A percentile compares a stretch with the other conserved stretches of the same genome.
These are phyloP conservation scores for Acanthosoma haemorrhoidale DNA, from an alignment of 2,888 invertebrate species.

Conservation along the genomic window DNA sequence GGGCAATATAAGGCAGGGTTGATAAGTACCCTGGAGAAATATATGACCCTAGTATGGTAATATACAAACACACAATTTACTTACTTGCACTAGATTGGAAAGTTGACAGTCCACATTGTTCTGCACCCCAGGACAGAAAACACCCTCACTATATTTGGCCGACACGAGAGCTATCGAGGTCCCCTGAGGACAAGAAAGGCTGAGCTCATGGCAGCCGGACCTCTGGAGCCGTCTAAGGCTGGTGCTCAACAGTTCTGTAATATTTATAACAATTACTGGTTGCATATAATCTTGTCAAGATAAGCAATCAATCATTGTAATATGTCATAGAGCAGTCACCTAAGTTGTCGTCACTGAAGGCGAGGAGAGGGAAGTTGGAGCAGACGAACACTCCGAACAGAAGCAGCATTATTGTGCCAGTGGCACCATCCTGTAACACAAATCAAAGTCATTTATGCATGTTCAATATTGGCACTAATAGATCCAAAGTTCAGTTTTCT, in stretches of 20 bases:
- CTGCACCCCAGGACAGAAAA: constrained; percentile 33
- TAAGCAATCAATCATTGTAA: too few species aligned
- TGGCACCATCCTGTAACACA: constrained; percentile 1
- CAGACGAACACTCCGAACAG: constrained; percentile 15
- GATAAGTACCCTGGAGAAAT: too few species aligned
- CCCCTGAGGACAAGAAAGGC: constrained; percentile 81
- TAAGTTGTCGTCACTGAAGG: constrained; percentile 34
- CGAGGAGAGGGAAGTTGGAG: constrained; percentile 33
- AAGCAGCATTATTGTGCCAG: neutral
- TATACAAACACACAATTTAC: neutral
- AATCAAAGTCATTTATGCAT: too few species aligned
- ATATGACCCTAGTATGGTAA: neutral
- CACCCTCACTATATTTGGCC: constrained; percentile 77
- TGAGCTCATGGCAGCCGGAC: constrained; percentile 87
- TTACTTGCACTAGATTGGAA: constrained; percentile 72
- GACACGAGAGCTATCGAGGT: constrained; percentile 87
- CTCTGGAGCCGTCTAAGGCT: constrained; percentile 86
- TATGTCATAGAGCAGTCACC: constrained; percentile 13
- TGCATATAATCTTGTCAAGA: too few species aligned
- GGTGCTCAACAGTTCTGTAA: constrained; percentile 79
- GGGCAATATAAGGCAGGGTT: too few species aligned
- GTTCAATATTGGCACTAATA: too few species aligned
- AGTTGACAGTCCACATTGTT: constrained; percentile 56
- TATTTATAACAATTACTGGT: too few species aligned
- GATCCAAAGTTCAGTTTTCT: too few species aligned